Base-by-base conservation (phyloP, 1,140 invertebrate genomes). In the Drosophila aff. region DNA sequence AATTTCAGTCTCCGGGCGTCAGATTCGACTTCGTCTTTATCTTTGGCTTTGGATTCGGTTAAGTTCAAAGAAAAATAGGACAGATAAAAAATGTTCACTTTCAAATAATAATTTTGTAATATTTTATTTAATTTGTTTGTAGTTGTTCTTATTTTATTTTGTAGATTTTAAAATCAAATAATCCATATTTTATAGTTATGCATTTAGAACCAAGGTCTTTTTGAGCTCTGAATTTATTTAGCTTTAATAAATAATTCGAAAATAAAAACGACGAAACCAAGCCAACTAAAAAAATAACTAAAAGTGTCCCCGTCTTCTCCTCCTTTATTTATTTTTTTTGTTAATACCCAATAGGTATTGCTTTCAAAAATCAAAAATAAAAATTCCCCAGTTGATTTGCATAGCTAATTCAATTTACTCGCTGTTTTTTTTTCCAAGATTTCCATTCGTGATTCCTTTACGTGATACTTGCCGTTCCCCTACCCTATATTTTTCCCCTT, bases 341-440 rank as follows among this genome's bases (percentile, higher is more conserved):
- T 26, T 5, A 36, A 41, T 44, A 18, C 10, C 4, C 66, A 59
- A 71, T 60, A 73, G 68, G 49, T 73, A 71, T 72, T 26, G 47
- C 41, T 59, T 36, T 49, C 38, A 69, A 57, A 55, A 84, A 84
- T 85, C 82, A 84, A 31, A 73, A 77, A 49, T 60, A 68, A 49
- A 50, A 31, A 41, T 43, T 60, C 38, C 53, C 67, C 49, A 44
- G n/a, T 55, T 40, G 53, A 84, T 85, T 85, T 85, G 82, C 82
- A 85, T 85, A 44, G 61, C 78, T 85, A 85, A 85, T 85, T 85
- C 75, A 85, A 85, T 85, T 85, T 86, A 38, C 63, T 79, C 46
- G 11, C 53, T 31, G 66, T 38, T 71, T 38, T 36, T 36, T 36
- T 36, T 4, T 13, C 74, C 46, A 60, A 81, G 81, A 77, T 83